A percentile compares a stretch with the other conserved stretches of the same genome.
These are phyloP conservation scores for Astyanax mexicanus DNA, from an alignment of 2,797 vertebrate genomes.

Conservation along the genomic window DNA sequence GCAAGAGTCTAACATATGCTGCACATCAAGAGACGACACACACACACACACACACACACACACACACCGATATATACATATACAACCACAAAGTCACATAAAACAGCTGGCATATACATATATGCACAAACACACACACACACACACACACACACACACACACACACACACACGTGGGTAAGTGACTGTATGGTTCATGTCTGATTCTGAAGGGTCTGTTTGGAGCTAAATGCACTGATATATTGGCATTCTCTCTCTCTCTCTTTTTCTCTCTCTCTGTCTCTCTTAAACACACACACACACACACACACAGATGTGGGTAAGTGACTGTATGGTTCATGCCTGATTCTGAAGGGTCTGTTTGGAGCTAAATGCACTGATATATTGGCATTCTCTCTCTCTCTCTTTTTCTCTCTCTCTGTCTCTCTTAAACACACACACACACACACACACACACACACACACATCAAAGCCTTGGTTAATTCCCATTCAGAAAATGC, in stretches of 20 bases:
- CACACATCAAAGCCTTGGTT: no score
- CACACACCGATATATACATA: constrained; percentile 2
- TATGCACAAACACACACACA: constrained; percentile 11
- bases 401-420: no score
- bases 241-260: constrained; percentile 14
- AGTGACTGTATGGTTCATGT: not conserved
- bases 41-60: no score
- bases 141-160: constrained; percentile 7
- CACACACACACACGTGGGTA: not conserved
- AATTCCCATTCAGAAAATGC: no score
- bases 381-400: constrained; percentile 38
- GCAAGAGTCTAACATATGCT: constrained; percentile 58
- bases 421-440: no score
- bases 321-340: not conserved
- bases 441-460: no score
- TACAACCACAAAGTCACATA: constrained; percentile 7
- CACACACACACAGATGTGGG: no score
- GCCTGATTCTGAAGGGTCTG: constrained; percentile 36
- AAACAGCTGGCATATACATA: not conserved
- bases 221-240: constrained; percentile 55
- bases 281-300: no score
- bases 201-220: constrained; percentile 41
- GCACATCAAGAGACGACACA: constrained; percentile 59
- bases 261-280: no score
- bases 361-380: constrained; percentile 51